Conservation (phyloP, 64 coral and sea anemone species). For the Cladopsammia gracilis region DNA sequence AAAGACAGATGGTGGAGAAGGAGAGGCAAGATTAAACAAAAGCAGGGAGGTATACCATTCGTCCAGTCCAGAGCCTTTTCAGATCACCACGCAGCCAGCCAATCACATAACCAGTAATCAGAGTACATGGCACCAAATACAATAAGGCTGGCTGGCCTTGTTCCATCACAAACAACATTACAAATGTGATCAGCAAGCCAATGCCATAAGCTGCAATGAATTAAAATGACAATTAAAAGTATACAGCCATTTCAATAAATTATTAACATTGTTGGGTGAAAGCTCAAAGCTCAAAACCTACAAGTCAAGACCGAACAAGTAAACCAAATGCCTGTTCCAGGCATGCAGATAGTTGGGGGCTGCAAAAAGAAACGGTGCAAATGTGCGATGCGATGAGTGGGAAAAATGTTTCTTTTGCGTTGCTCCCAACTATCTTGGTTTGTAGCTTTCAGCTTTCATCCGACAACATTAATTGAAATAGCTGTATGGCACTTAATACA, state of each 20-base stretch:
- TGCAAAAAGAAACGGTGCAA: too few relatives aligned
- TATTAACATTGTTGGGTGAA: background rate
- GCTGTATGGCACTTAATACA: too few relatives aligned
- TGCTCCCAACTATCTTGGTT: too few relatives aligned
- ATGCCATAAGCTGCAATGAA: conserved; percentile 93
- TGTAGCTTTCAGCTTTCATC: too few relatives aligned
- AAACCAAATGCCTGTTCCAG: too few relatives aligned
- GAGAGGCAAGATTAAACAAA: conserved; percentile 35
- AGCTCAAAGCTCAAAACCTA: too few relatives aligned
- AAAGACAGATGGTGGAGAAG: conserved; percentile 38
- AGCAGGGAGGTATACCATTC: conserved; percentile 89
- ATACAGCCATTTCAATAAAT: background rate
- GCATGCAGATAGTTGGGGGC: too few relatives aligned
- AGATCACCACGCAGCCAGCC: conserved; percentile 74
- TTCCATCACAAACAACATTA: conserved; percentile 91
- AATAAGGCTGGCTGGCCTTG: conserved; percentile 94
- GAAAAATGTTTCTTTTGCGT: too few relatives aligned
- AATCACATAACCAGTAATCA: conserved; percentile 79
- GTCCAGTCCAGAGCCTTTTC: conserved; percentile 92
- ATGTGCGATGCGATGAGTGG: too few relatives aligned
- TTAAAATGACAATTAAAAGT: background rate
- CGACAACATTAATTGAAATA: too few relatives aligned
- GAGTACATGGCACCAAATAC: conserved; percentile 89
- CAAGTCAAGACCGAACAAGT: too few relatives aligned
- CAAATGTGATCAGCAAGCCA: conserved; percentile 94